Base-by-base conservation (phyloP, 2,113 vertebrate genomes). In the Oncorhynchus kisutch region DNA sequence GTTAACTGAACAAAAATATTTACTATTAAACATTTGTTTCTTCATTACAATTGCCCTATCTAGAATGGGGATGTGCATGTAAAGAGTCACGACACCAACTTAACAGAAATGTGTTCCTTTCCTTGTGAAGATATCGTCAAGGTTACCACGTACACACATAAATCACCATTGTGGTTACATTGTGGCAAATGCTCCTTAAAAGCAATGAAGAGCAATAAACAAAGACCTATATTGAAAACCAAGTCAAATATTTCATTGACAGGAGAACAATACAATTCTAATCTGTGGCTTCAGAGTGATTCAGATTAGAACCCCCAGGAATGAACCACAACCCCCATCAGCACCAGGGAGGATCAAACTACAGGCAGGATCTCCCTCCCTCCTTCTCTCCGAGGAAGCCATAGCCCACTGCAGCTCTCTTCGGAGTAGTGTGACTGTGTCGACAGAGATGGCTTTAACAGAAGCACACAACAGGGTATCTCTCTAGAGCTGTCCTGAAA, bases 1-100 rank as follows among this genome's bases (percentile, higher is more conserved):
- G 85, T 84, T 83, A 85, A 22, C 86, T 79, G 77, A 72, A 81
- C 59, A 9, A 80, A 81, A 76, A 27, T 85, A 83, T 89, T 90
- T 86, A 75, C 84, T 78, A 71, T 81, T 74, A n/a, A 87, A 81
- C 77, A 81, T 34, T 25, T 81, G 76, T 76, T 74, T 31, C n/a
- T 78, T 59, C 11, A 81, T 24, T 31, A 29, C n/a, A 27, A 71
- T 22, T 13, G 67, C 27, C 67, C 67, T 22, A 48, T 39, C 67
- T 45, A 48, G 3, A 25, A 67, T 31, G 64, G 22, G 4, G 29
- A 66, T 27, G 27, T 31, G 5, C n/a, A 67, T 29, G 65, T 57
- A 18, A 22, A n/a, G 48, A 9, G 22, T 8, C 7, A 16, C 8
- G 9, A 24, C 39, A 18, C 39, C 8, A 5, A 20, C n/a, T 13